Conservation (phyloP, 2,797 vertebrate genomes). For the Syncerus caffer region DNA sequence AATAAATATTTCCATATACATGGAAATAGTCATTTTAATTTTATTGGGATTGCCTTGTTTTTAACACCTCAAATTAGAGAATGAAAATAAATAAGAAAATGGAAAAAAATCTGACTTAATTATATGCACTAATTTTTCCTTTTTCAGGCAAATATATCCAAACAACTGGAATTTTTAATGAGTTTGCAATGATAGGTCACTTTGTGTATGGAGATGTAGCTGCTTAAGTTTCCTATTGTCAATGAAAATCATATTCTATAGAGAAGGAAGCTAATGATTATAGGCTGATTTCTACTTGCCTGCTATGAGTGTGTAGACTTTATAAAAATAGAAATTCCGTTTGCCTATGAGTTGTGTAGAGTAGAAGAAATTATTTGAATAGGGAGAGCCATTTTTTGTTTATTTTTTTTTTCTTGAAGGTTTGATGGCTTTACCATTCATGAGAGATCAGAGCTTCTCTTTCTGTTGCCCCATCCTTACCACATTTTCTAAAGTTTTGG, state of each 20-base stretch:
- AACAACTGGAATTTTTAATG: neutral
- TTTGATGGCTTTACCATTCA: neutral
- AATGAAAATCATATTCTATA: neutral
- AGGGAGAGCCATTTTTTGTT: no score
- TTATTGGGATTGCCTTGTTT: neutral
- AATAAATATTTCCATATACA: neutral
- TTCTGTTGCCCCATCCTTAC: neutral
- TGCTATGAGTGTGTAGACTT: neutral
- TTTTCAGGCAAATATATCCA: neutral
- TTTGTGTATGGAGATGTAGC: neutral
- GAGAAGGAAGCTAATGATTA: neutral
- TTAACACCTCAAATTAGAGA: neutral
- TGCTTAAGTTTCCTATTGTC: neutral
- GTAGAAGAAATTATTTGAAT: neutral
- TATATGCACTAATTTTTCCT: neutral
- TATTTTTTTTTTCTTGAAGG: neutral
- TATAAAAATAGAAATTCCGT: neutral
- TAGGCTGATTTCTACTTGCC: neutral
- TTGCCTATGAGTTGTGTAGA: neutral
- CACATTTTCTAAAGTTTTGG: neutral
- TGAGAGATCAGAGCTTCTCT: neutral
- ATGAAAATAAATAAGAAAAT: neutral
- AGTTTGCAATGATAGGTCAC: neutral
- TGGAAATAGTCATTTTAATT: neutral
- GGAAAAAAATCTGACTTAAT: neutral